Evolutionary conservation across 2,888 invertebrate genomes (phyloP).

Genomic region (Drosophila maculinotata): DNA sequence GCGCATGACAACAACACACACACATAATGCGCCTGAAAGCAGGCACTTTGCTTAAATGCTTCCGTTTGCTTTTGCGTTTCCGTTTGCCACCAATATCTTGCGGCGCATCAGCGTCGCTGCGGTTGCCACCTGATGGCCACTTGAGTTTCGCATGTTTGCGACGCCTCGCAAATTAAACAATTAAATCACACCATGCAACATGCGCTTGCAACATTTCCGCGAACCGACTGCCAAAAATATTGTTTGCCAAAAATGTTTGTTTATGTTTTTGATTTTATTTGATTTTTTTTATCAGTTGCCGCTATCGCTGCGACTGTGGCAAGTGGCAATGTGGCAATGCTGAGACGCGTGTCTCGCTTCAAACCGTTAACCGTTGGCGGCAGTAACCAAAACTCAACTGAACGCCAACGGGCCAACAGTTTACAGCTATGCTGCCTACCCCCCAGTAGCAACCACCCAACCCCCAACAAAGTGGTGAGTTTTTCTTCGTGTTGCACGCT

Average conservation of each 20-base stretch:
- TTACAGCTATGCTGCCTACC: conserved; percentile 55
- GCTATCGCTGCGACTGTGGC: conserved; percentile 28
- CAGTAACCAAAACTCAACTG: conserved; percentile 84
- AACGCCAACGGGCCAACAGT: conserved; percentile 54
- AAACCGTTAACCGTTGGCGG: conserved; percentile 72
- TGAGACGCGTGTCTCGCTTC: conserved; percentile 48
- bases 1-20: conserved; percentile 17
- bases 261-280: conserved; percentile 27
- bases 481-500: conserved; percentile 17
- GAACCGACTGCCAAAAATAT: conserved; percentile 24
- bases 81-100: conserved; percentile 56
- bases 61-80: conserved; percentile 57
- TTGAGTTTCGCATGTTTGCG: conserved; percentile 38
- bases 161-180: conserved; percentile 34
- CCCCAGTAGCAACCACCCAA: background rate
- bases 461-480: conserved; percentile 57
- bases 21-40: conserved; percentile 39
- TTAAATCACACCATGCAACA: conserved; percentile 13
- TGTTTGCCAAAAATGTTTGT: conserved; percentile 34
- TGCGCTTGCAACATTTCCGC: conserved; percentile 1
- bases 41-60: conserved; percentile 67
- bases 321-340: conserved; percentile 35
- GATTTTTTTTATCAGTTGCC: conserved; percentile 37
- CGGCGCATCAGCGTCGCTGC: conserved; percentile 27
- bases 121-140: conserved; percentile 53